These are phyloP conservation scores for Nephrotoma flavescens DNA, from an alignment of 2,888 invertebrate genomes.

Conservation along the genomic window DNA sequence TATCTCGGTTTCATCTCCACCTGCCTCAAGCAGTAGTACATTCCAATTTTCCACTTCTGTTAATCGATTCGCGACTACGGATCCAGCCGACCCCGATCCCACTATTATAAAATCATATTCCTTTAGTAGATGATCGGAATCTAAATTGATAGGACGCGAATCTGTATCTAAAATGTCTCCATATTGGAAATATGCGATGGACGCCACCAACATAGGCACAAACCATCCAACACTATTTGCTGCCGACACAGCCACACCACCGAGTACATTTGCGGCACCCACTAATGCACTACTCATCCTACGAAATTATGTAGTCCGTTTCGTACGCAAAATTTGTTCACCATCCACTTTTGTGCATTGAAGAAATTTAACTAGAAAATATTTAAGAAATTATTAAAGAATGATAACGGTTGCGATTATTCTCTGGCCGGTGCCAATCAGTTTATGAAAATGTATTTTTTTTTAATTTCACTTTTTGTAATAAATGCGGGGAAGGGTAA, in stretches of 20 bases:
- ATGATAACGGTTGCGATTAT: not conserved
- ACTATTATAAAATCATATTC: conserved; percentile 75
- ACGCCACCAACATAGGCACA: conserved; percentile 68
- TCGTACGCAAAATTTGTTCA: not conserved
- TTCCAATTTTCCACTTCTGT: conserved; percentile 69
- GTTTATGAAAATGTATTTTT: not conserved
- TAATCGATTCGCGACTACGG: conserved; percentile 70
- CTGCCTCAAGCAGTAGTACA: conserved; percentile 69
- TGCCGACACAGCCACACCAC: conserved; percentile 51
- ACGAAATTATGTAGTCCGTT: not conserved
- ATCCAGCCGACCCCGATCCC: conserved; percentile 77
- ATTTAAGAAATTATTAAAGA: not conserved
- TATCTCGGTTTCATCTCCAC: conserved; percentile 81
- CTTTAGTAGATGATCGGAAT: conserved; percentile 44
- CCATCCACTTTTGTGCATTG: not conserved
- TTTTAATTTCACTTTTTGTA: not conserved
- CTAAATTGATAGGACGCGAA: conserved; percentile 56
- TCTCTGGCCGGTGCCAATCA: not conserved
- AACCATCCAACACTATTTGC: conserved; percentile 63
- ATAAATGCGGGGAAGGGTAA: not conserved
- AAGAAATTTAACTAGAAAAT: not conserved
- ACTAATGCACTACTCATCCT: conserved; percentile 48
- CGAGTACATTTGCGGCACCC: conserved; percentile 47
- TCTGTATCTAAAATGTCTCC: conserved; percentile 77
- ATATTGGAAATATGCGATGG: conserved; percentile 75